Evolutionary conservation across 2,888 invertebrate genomes (phyloP).

Genomic region (Melolontha melolontha): DNA sequence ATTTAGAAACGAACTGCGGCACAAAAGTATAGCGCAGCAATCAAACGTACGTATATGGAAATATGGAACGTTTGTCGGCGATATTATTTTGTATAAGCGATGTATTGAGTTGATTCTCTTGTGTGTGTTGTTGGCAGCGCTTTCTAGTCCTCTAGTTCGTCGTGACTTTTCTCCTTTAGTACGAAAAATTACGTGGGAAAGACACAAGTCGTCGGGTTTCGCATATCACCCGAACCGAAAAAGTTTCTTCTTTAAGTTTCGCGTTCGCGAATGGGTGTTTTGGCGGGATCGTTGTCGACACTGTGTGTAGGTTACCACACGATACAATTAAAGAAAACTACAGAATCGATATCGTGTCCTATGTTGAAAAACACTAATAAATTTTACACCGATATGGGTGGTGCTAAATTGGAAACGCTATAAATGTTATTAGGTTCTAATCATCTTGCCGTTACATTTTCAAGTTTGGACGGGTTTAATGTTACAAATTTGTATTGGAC

Average conservation of each 20-base stretch:
- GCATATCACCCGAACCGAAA: background rate
- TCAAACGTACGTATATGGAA: constrained; percentile 13
- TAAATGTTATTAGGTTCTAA: no score
- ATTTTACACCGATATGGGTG: no score
- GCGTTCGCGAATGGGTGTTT: constrained; percentile 13
- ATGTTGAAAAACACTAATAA: no score
- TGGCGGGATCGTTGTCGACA: background rate
- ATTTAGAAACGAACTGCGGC: constrained; percentile 18
- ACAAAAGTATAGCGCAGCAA: constrained; percentile 5
- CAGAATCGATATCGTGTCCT: no score
- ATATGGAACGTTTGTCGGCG: constrained; percentile 14
- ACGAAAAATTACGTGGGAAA: constrained; percentile 25
- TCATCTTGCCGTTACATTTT: no score
- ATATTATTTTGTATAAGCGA: background rate
- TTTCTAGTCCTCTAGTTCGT: constrained; percentile 13
- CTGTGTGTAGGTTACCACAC: constrained; percentile 15
- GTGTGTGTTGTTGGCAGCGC: background rate
- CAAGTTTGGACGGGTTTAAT: no score
- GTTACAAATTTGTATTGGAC: no score
- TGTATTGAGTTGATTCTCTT: no score
- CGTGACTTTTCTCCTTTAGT: constrained; percentile 19
- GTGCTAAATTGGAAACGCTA: no score
- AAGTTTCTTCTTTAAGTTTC: background rate
- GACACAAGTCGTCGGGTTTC: background rate
- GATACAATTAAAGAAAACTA: background rate